Evolutionary conservation across 2,888 invertebrate species (phyloP).

Genomic region (Julus scandinavius): DNA sequence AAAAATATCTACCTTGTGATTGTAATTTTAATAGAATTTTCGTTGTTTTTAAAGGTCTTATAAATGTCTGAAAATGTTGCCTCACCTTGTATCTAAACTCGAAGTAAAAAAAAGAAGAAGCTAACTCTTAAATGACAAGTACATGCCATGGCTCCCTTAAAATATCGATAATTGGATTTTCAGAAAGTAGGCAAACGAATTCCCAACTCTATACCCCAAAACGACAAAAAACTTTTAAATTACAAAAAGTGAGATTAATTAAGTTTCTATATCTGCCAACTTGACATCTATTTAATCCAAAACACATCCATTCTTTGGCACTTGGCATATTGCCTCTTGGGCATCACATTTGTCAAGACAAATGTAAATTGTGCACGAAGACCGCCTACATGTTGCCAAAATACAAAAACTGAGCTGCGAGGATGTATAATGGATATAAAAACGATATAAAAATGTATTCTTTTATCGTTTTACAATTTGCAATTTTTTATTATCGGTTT

Average conservation of each 20-base stretch:
- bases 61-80: no score
- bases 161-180: constrained; percentile 45
- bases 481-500: neutral
- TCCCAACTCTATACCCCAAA: neutral
- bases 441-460: neutral
- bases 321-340: constrained; percentile 41
- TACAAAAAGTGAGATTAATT: constrained; percentile 44
- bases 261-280: constrained; percentile 46
- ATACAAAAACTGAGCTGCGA: neutral
- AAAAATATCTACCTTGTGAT: no score
- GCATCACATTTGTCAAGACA: constrained; percentile 43
- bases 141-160: constrained; percentile 5
- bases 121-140: neutral
- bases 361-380: constrained; percentile 12
- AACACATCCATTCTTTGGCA: constrained; percentile 36
- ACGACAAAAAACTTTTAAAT: constrained; percentile 42
- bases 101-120: neutral
- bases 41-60: no score
- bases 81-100: neutral
- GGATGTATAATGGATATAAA: neutral
- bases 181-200: constrained; percentile 36
- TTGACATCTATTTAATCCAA: constrained; percentile 45
- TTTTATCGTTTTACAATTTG: constrained; percentile 31
- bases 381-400: neutral
- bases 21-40: no score